Conservation (phyloP, 1,140 invertebrate species). For the Bombus waltoni region DNA sequence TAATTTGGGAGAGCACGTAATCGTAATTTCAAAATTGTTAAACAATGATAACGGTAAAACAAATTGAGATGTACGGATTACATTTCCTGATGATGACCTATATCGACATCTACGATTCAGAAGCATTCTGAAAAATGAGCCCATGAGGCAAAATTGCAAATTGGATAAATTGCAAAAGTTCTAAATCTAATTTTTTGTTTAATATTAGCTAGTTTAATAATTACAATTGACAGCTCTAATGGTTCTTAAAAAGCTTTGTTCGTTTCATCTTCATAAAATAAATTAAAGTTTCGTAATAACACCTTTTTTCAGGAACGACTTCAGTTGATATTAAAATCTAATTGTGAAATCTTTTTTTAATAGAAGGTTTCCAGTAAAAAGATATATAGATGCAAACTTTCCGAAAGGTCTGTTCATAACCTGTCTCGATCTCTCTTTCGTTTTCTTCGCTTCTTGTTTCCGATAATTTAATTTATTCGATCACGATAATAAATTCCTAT, state of each 20-base stretch:
- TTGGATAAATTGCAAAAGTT: too few relatives aligned
- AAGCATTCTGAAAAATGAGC: too few relatives aligned
- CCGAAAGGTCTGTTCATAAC: neutral
- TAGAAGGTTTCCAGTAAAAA: neutral
- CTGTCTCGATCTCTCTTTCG: neutral
- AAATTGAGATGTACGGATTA: neutral
- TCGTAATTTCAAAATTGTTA: neutral
- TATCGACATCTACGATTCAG: neutral
- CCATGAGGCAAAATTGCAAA: too few relatives aligned
- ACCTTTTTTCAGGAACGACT: too few relatives aligned
- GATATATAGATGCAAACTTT: neutral
- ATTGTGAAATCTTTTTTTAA: neutral
- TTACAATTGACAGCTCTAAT: too few relatives aligned
- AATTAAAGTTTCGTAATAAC: too few relatives aligned
- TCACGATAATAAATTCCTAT: conserved; percentile 9
- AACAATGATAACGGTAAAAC: neutral
- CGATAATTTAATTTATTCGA: neutral
- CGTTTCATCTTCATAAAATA: too few relatives aligned
- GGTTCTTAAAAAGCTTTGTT: too few relatives aligned
- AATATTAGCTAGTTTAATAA: too few relatives aligned
- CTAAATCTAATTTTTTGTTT: too few relatives aligned
- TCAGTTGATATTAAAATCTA: neutral
- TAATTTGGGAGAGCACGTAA: neutral
- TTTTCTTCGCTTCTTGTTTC: neutral
- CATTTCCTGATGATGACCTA: neutral